Evolutionary conservation across 2,888 invertebrate genomes (phyloP).

Genomic region (Cryptus armator): DNA sequence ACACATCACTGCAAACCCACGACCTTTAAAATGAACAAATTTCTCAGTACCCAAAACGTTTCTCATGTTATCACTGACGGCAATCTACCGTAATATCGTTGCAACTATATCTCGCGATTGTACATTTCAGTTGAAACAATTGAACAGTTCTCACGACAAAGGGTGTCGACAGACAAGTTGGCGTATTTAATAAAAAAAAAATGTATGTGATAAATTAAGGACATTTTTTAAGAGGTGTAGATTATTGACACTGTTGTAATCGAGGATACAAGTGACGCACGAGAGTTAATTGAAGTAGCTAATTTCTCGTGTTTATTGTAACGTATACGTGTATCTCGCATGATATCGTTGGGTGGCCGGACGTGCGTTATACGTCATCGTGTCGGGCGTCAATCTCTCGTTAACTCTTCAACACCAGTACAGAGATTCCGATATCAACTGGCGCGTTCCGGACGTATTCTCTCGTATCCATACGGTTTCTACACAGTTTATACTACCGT

Average conservation of each 20-base stretch:
- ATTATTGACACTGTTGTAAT: not conserved
- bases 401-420: conserved; percentile 37
- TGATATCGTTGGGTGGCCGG: conserved; percentile 51
- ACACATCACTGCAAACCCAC: not conserved
- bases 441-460: conserved; percentile 45
- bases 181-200: too few relatives aligned
- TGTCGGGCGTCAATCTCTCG: conserved; percentile 43
- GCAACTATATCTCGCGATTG: conserved; percentile 2
- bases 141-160: conserved; percentile 41
- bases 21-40: not conserved
- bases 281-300: conserved; percentile 46
- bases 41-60: conserved; percentile 2
- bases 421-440: conserved; percentile 66
- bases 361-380: conserved; percentile 46
- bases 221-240: not conserved
- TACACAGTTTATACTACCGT: not conserved
- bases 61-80: not conserved
- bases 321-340: conserved; percentile 3
- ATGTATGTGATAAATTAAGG: not conserved
- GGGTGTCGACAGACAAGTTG: not conserved
- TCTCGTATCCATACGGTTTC: conserved; percentile 17
- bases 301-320: conserved; percentile 44
- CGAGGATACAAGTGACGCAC: conserved; percentile 63
- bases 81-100: not conserved
- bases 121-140: conserved; percentile 6